A percentile compares a stretch with the other conserved stretches of the same genome.
phyloP scores from a whole-genome alignment of 2,888 invertebrate species.

The Drosophila melanosoma region DNA sequence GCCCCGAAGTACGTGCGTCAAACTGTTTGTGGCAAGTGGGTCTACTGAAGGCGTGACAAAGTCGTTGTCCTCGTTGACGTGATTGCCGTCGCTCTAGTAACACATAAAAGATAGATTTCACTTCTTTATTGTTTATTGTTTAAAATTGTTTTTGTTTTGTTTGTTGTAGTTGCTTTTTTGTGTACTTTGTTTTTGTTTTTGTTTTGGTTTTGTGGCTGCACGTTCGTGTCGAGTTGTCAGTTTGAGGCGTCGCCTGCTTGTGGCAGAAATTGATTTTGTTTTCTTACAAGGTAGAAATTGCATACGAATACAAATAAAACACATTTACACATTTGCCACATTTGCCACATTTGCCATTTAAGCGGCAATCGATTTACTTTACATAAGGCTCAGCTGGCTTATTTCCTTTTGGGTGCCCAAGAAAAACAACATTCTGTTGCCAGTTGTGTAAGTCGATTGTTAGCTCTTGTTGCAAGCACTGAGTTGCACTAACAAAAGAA shows the following conservation, averaged over 20 bases:
- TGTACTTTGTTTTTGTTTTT: conserved; percentile 31
- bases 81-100: conserved; percentile 46
- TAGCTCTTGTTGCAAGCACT: not conserved
- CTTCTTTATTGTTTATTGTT: conserved; percentile 67
- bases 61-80: conserved; percentile 14
- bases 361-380: conserved; percentile 25
- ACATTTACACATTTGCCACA: not conserved
- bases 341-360: conserved; percentile 5
- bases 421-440: not conserved
- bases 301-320: conserved; percentile 12
- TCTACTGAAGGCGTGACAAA: conserved; percentile 10
- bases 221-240: conserved; percentile 38
- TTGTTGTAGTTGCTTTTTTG: not conserved
- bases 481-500: conserved; percentile 6
- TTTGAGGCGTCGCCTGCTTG: conserved; percentile 9
- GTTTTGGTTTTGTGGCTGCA: conserved; percentile 21
- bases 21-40: conserved; percentile 15
- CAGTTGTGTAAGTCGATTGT: conserved; percentile 14
- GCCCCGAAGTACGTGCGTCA: conserved; percentile 23
- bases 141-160: conserved; percentile 50
- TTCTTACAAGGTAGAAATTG: conserved; percentile 18
- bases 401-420: not conserved
- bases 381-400: conserved; percentile 25
- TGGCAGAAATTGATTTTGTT: conserved; percentile 45
- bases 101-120: conserved; percentile 68